Base-by-base conservation (phyloP, 2,797 vertebrate genomes). In the Harpagifer antarcticus region DNA sequence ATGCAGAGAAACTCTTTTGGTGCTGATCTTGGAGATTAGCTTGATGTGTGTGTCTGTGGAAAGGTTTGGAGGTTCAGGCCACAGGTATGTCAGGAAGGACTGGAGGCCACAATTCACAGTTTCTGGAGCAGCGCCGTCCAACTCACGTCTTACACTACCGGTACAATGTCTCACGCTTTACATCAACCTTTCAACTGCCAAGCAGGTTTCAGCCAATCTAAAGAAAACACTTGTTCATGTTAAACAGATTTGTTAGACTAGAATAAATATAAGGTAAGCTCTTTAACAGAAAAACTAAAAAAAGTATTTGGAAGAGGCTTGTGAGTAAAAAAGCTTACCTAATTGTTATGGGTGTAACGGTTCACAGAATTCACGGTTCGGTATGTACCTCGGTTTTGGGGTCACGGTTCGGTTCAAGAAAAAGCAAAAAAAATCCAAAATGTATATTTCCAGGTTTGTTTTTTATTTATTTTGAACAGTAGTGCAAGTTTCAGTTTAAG, bases 81-180 rank as follows among this genome's bases (percentile, higher is more conserved):
- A 94, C 94, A 95, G 94, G 92, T 93, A 94, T 94, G 90, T 92
- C 91, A 92, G 94, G 86, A 91, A 94, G 86, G n/a, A n/a, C n/a
- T n/a, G n/a, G 87, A 94, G 90, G 89, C 87, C 87, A 85, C 89
- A 93, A 92, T 92, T 92, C 89, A 86, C 86, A 88, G 86, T 11
- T 88, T 94, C 93, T 94, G 89, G 82, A 90, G 83, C 73, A 60
- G 84, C 23, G 68, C 78, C 76, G 89, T 93, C 94, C 91, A 93
- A 92, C 85, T 90, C 88, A 87, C 82, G 83, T 91, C 89, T 89
- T 82, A 82, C 86, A 87, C 73, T 82, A 87, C 86, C 74, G 57
- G 76, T 65, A 79, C 56, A 68, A 84, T 58, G 75, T 87, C 91
- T 79, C 74, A 74, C 75, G 68, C 85, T 91, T 90, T 86, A 90